Evolutionary conservation across 2,888 invertebrate species (phyloP).

Genomic region (Sminthurides aquaticus): DNA sequence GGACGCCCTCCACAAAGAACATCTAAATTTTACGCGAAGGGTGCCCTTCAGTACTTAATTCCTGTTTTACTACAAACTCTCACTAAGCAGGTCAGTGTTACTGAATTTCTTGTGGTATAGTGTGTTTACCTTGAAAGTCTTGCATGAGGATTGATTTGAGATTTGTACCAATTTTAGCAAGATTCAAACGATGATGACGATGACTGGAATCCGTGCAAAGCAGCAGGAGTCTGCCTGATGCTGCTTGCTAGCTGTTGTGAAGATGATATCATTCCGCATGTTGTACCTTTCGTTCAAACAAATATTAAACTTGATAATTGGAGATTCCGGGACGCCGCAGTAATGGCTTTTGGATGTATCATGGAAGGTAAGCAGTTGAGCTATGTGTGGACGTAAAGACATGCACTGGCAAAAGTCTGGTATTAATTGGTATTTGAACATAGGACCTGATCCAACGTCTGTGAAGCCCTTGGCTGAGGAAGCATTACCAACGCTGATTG

Average conservation of each 20-base stretch:
- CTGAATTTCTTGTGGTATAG: constrained; percentile 14
- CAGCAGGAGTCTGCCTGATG: constrained; percentile 98
- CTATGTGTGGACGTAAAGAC: neutral
- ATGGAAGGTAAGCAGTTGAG: constrained; percentile 36
- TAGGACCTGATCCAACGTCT: constrained; percentile 64
- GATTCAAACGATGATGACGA: constrained; percentile 97
- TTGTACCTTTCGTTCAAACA: constrained; percentile 89
- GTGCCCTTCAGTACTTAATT: constrained; percentile 87
- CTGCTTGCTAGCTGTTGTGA: constrained; percentile 93
- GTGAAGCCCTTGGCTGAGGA: constrained; percentile 90
- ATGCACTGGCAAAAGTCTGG: no score
- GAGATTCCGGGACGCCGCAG: constrained; percentile 88
- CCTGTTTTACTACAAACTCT: constrained; percentile 89
- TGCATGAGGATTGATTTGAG: neutral
- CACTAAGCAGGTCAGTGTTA: constrained; percentile 68
- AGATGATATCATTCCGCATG: constrained; percentile 90
- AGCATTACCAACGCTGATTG: constrained; percentile 91
- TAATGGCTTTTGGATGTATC: constrained; percentile 87
- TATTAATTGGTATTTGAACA: no score
- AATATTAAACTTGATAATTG: constrained; percentile 90
- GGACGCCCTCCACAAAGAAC: constrained; percentile 89
- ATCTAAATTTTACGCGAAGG: constrained; percentile 95
- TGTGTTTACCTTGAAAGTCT: neutral
- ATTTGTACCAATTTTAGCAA: constrained; percentile 41
- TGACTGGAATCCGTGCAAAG: constrained; percentile 99